Evolutionary conservation across 2,888 invertebrate species (phyloP), one percentile per base, ranked within the genome.

Genomic region (Tricholauxania praeusta): DNA sequence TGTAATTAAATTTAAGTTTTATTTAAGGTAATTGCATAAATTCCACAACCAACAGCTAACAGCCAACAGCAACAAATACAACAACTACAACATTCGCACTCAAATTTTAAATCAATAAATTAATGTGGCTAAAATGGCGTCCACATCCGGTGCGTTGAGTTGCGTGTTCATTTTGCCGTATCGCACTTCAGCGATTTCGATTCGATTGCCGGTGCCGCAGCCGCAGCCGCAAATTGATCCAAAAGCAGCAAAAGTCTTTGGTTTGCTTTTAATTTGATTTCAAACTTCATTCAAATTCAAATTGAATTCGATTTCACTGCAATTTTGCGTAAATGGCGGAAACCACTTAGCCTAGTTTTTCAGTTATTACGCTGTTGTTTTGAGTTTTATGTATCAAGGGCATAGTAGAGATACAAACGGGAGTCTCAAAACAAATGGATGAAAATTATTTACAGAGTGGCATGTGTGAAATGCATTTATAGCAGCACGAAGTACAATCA

Each of bases 241-340:
- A 28, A 28, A 28, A 28, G 39, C 67, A 55, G 22, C 55, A 55
- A 22, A 65, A 65, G 32, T 65, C 28, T 28, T 28, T 65, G 22
- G 49, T 28, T 22, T 32, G 52, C 51, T 32, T n/a, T 51, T 52
- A 65, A 10, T 19, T 15, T 48, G 15, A 28, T 28, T 17, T 22
- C 19, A 39, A 10, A 28, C 51, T 69, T n/a, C 4, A n/a, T 60
- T 22, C 14, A 17, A 51, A 65, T 65, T 17, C 52, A n/a, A 52
- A 22, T 17, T 7, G 15, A 65, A 52, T 65, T 10, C 47, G 69
- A 52, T 51, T 57, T 48, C 14, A 39, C 12, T 19, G 51, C 39
- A 32, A 70, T 60, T 67, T 52, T 32, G 52, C 49, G 69, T 69
- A 60, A 69, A 69, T 49, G 49, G 28, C 51, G 47, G 47, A 71